These are phyloP conservation scores for Myopa testacea DNA, from an alignment of 2,888 invertebrate species.

Conservation along the genomic window DNA sequence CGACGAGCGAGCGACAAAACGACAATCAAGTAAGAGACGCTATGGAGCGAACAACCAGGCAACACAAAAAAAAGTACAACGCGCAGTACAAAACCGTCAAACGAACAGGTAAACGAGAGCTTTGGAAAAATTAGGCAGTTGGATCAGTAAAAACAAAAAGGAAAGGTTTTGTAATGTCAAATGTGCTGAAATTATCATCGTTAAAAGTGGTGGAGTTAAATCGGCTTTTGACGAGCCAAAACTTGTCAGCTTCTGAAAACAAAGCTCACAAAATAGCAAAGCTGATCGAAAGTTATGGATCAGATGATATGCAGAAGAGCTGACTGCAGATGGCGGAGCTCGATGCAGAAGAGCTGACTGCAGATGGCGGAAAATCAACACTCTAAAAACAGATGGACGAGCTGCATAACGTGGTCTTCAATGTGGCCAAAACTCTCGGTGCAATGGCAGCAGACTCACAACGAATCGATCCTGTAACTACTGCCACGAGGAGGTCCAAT, in stretches of 20 bases:
- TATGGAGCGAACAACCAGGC: too few relatives aligned
- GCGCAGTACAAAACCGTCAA: too few relatives aligned
- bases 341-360: neutral
- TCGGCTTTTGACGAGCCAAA: neutral
- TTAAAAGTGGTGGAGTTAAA: neutral
- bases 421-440: neutral
- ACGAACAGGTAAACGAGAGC: too few relatives aligned
- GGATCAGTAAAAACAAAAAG: too few relatives aligned
- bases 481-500: neutral
- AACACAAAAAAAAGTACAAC: too few relatives aligned
- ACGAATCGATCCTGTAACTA: constrained; percentile 1
- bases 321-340: neutral
- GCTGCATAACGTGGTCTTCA: neutral
- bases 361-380: neutral
- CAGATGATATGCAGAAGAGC: neutral
- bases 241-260: neutral
- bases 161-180: neutral
- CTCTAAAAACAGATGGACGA: neutral
- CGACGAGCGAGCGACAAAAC: too few relatives aligned
- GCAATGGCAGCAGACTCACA: neutral
- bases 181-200: neutral
- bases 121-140: too few relatives aligned
- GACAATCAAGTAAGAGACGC: too few relatives aligned
- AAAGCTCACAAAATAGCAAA: neutral
- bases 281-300: neutral